Base-by-base conservation (phyloP, 64 coral and sea anemone genomes). In the Dendrophyllia cribrosa region DNA sequence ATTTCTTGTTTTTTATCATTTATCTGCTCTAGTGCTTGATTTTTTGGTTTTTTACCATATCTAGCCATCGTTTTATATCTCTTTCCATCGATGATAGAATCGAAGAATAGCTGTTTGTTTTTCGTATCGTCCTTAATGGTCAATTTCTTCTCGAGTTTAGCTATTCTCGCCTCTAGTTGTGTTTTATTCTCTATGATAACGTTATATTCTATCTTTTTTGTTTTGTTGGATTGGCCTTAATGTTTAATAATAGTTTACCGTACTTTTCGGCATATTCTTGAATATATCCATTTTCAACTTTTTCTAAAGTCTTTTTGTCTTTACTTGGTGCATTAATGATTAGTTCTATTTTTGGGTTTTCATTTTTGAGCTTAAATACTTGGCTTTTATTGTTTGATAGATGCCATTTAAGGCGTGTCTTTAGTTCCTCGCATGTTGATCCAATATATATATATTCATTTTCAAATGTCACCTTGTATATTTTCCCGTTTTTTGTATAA, bases 241-340 rank as follows among this genome's bases (percentile, higher is more conserved):
- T 9, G 9, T 89, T 89, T 68, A 89, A 78, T 51, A 89, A 16
- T 14, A 0, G 0, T 51, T 66, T 67, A 50, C 51, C 68, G 13
- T 91, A 74, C 20, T 91, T 84, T 3, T 83, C 78, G 20, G 68
- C 78, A 84, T 91, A 73, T 22, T 83, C 77, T 61, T 83, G 0
- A 43, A 91, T 91, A 12, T 91, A 91, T 43, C 78, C 48, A 22
- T 72, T 83, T 79, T 91, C n/a, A n/a, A n/a, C n/a, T n/a, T n/a
- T n/a, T n/a, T n/a, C n/a, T n/a, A n/a, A n/a, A n/a, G n/a, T n/a
- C 78, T 48, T 91, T 59, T 91, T 91, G 17, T 91, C 78, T 1
- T 44, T 74, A 75, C 78, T 83, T 2, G 89, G 89, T 3, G 67
- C 66, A 21, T 83, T 74, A 2, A 60, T 16, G 6, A 91, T 73